Base-by-base conservation (phyloP, 2,888 invertebrate genomes). In the Cancer borealis region DNA sequence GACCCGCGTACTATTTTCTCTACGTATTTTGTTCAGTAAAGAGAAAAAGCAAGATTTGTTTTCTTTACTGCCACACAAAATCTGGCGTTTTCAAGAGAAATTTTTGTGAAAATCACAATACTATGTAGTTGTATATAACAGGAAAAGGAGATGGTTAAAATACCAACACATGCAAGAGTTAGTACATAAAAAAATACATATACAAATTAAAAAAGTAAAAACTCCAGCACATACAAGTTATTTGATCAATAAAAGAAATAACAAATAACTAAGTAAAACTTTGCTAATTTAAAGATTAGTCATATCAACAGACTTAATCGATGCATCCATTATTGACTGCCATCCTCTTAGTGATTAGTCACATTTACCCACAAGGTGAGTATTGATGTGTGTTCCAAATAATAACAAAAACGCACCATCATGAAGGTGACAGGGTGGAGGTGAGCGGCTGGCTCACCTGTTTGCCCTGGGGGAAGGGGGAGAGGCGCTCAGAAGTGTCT, bases 401-500 rank as follows among this genome's bases (percentile, higher is more conserved):
- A 73, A 26, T 26, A 39, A 84, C 39, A 30, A 39, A 84, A 39
- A 84, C 84, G 84, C 84, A 84, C 84, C 84, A 84, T 84, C 30
- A 84, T 21, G 60, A 21, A 39, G 84, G 84, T 30, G 84, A 26
- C 73, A 84, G 84, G 84, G 84, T 84, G 84, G 84, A 84, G 84
- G 84, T 84, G 84, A 84, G 84, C 84, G 84, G 84, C 17, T 84
- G 84, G 84, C 93, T 91, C 73, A 96, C 96, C 96, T 96, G 95
- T 94, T 95, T 96, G 93, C 96, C 95, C 95, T 95, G 90, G 93
- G 96, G 92, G 96, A 96, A 90, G 96, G 96, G 91, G 95, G 96
- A 97, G 92, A 97, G 96, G 94, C 97, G 97, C 96, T 98, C 98
- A 96, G 97, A 98, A 87, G 97, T 97, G 96, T 98, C 98, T 92